Conservation (phyloP, 1,140 invertebrate genomes). For the Dendroctonus valens region DNA sequence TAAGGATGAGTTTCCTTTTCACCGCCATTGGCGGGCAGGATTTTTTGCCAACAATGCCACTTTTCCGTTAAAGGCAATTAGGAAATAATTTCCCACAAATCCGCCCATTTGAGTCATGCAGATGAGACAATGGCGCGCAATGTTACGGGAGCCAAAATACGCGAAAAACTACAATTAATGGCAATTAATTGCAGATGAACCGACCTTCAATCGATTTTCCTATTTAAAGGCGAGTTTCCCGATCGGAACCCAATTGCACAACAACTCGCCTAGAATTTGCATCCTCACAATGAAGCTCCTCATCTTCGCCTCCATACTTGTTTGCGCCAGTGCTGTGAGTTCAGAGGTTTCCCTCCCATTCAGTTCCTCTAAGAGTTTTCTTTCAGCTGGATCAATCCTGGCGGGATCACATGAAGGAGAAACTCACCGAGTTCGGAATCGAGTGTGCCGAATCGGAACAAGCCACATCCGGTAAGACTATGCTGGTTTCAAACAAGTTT, state of each 20-base stretch:
- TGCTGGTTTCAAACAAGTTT: background rate
- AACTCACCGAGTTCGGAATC: slow-evolving; percentile 2
- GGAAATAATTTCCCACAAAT: slow-evolving; percentile 5
- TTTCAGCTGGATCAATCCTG: slow-evolving; percentile 9
- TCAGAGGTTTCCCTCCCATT: background rate
- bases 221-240: no score
- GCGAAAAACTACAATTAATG: slow-evolving; percentile 13
- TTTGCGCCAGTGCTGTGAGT: slow-evolving; percentile 10
- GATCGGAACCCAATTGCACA: no score
- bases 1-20: background rate
- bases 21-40: background rate
- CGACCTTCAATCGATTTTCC: slow-evolving; percentile 5
- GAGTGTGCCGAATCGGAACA: slow-evolving; percentile 17
- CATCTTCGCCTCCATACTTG: background rate
- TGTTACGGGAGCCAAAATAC: slow-evolving; percentile 2
- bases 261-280: no score
- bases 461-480: slow-evolving; percentile 11
- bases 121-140: slow-evolving; percentile 12
- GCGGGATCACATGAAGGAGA: background rate
- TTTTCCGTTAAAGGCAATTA: background rate
- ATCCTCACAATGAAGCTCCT: no score
- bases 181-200: slow-evolving; percentile 10
- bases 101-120: background rate
- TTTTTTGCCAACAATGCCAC: background rate
- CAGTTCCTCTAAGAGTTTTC: background rate